Conservation (phyloP, 2,888 invertebrate genomes). For the Norana najaformis region DNA sequence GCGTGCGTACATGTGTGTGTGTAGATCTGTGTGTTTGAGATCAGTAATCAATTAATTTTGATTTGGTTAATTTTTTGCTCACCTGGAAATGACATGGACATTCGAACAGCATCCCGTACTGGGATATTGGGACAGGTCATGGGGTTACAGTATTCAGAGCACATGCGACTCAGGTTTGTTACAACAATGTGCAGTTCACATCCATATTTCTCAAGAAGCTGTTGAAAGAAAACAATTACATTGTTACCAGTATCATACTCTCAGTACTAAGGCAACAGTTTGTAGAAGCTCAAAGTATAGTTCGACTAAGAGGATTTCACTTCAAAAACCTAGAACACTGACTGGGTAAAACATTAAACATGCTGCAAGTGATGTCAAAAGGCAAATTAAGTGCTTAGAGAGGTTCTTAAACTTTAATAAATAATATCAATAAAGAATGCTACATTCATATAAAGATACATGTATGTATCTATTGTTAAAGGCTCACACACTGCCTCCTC, state of each 20-base stretch:
- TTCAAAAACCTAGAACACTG: background rate
- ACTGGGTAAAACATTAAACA: too few species aligned
- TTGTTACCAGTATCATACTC: background rate
- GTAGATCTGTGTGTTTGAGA: background rate
- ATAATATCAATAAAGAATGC: too few species aligned
- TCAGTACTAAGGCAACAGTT: background rate
- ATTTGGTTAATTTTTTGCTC: conserved; percentile 19
- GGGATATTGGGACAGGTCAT: conserved; percentile 42
- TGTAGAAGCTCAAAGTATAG: background rate
- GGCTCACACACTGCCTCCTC: too few species aligned
- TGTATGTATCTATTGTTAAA: too few species aligned
- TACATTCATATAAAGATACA: too few species aligned
- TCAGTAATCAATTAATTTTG: background rate
- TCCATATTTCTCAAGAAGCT: conserved; percentile 40
- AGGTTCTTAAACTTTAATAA: too few species aligned
- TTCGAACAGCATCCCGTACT: conserved; percentile 41
- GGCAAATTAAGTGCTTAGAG: too few species aligned
- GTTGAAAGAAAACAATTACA: conserved; percentile 1
- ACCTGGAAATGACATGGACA: conserved; percentile 45
- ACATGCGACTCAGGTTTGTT: conserved; percentile 41
- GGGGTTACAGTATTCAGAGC: conserved; percentile 40
- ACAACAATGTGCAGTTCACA: conserved; percentile 42
- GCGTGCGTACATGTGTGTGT: background rate
- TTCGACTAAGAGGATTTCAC: background rate
- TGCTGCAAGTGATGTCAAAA: background rate